Percentiles rank a stretch among this genome's conserved stretches.
Conservation (phyloP, 1,140 invertebrate species). For the Drosophila ironensis region DNA sequence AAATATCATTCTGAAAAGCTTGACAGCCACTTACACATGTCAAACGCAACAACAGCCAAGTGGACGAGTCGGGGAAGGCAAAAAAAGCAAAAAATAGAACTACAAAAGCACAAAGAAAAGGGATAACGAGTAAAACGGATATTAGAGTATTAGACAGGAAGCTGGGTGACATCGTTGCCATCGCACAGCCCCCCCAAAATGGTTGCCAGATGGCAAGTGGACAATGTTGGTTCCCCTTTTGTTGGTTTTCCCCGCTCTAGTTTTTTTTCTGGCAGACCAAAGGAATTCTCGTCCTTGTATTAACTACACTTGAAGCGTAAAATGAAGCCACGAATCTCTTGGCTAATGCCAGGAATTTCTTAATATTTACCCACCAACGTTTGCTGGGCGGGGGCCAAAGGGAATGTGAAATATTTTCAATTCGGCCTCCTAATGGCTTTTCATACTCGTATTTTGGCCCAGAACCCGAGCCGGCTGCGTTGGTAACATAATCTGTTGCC, state of each 20-base stretch:
- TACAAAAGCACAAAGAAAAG: slow-evolving; percentile 19
- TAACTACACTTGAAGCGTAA: slow-evolving; percentile 57
- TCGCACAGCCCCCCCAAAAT: not conserved
- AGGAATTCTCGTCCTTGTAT: slow-evolving; percentile 51
- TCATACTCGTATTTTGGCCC: slow-evolving; percentile 50
- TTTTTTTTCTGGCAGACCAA: slow-evolving; percentile 11
- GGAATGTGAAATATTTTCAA: slow-evolving; percentile 40
- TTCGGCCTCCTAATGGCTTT: slow-evolving; percentile 53
- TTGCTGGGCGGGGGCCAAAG: not conserved
- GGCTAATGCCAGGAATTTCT: slow-evolving; percentile 36
- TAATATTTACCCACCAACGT: slow-evolving; percentile 34
- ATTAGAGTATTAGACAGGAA: slow-evolving; percentile 78
- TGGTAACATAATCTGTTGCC: slow-evolving; percentile 35
- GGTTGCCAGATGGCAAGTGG: slow-evolving; percentile 1
- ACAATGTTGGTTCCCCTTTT: slow-evolving; percentile 14
- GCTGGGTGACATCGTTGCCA: slow-evolving; percentile 51
- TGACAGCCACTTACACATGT: slow-evolving; percentile 79
- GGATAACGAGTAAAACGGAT: slow-evolving; percentile 72
- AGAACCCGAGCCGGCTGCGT: slow-evolving; percentile 1
- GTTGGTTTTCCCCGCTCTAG: not conserved
- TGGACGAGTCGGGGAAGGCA: slow-evolving; percentile 15
- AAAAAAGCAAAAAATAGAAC: not conserved
- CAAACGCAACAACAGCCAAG: slow-evolving; percentile 62
- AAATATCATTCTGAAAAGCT: slow-evolving; percentile 76
- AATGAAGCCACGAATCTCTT: slow-evolving; percentile 45